A percentile compares a stretch with the other conserved stretches of the same genome.
Evolutionary conservation across 2,888 invertebrate genomes (phyloP).

Genomic region (Ptilodon capucinus): DNA sequence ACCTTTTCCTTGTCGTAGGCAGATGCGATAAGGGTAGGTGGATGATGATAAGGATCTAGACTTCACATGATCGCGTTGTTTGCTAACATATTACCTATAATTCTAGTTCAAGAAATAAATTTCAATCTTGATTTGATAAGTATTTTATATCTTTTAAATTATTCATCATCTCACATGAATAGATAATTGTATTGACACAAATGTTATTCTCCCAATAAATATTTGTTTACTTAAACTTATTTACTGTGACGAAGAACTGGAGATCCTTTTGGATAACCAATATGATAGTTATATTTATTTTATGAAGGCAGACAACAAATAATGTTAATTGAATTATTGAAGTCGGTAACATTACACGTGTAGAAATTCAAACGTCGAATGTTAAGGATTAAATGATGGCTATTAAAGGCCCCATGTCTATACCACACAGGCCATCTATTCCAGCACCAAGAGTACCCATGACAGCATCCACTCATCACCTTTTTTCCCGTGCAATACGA

Average conservation of each 20-base stretch:
- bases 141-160: too few species aligned
- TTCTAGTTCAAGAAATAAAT: too few species aligned
- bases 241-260: too few species aligned
- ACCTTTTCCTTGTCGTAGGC: too few species aligned
- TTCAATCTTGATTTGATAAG: too few species aligned
- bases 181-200: neutral
- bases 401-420: conserved; percentile 50
- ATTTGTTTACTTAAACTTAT: conserved; percentile 5
- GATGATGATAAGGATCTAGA: too few species aligned
- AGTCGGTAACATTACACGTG: conserved; percentile 52
- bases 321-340: conserved; percentile 51
- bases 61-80: too few species aligned
- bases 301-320: conserved; percentile 32
- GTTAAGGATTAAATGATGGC: conserved; percentile 55
- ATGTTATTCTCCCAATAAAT: neutral
- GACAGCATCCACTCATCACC: conserved; percentile 73
- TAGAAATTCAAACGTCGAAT: conserved; percentile 45
- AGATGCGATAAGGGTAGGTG: too few species aligned
- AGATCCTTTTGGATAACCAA: conserved; percentile 8
- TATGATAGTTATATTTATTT: conserved; percentile 5
- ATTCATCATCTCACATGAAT: neutral
- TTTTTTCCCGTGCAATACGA: conserved; percentile 78
- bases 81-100: too few species aligned
- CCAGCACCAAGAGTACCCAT: conserved; percentile 60
- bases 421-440: conserved; percentile 58